Conservation (phyloP, 2,888 invertebrate genomes). For the Cephus rjabovi region DNA sequence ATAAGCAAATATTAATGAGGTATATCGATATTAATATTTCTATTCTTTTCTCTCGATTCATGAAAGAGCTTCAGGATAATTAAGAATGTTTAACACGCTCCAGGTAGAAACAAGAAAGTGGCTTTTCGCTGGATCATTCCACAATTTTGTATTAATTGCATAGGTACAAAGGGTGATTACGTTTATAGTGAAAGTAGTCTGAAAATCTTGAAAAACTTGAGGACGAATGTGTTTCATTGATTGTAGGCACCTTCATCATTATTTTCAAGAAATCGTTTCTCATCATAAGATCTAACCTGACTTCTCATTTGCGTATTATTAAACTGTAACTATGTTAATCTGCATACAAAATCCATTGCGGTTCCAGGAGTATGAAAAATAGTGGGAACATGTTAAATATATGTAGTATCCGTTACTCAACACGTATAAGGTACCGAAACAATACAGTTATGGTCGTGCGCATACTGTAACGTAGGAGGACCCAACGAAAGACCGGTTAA, state of each 20-base stretch:
- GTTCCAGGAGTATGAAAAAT: neutral
- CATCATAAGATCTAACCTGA: neutral
- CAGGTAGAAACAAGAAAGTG: neutral
- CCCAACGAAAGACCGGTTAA: constrained; percentile 20
- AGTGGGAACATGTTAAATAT: neutral
- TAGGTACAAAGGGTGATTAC: neutral
- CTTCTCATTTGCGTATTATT: neutral
- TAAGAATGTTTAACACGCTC: neutral
- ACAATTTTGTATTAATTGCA: neutral
- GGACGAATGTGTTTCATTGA: neutral
- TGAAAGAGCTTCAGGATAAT: neutral
- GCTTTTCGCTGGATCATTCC: neutral
- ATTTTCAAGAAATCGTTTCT: neutral
- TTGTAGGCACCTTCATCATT: neutral
- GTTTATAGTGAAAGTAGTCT: neutral
- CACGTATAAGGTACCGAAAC: neutral
- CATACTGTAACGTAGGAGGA: constrained; percentile 16
- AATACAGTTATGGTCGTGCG: neutral
- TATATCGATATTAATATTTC: neutral
- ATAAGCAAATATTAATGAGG: neutral
- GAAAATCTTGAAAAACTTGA: neutral
- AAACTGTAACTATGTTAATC: neutral
- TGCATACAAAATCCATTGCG: neutral
- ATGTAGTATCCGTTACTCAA: neutral
- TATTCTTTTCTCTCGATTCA: neutral